A percentile compares a stretch with the other conserved stretches of the same genome.
phyloP scores from a whole-genome alignment of 1,140 invertebrate species.

The Berghia stephanieae region DNA sequence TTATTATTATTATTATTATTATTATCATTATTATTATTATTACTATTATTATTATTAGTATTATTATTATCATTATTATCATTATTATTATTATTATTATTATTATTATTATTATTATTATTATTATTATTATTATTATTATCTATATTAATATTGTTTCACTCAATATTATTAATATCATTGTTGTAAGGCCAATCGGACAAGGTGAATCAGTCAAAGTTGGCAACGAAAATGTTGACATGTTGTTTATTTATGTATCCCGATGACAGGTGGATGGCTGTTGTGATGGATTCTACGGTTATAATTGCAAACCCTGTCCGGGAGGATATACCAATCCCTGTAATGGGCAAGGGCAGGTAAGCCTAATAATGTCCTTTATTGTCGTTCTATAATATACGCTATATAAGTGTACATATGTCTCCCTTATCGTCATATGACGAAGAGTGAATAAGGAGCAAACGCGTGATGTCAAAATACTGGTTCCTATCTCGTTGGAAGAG shows the following conservation, averaged over 20 bases:
- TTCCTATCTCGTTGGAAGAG: too few species aligned
- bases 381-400: too few species aligned
- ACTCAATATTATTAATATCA: too few species aligned
- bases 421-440: too few species aligned
- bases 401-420: too few species aligned
- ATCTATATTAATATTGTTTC: background rate
- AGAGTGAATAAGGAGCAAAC: too few species aligned
- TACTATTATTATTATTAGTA: background rate
- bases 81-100: background rate
- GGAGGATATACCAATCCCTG: slow-evolving; percentile 23
- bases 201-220: too few species aligned
- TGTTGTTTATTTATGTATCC: too few species aligned
- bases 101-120: background rate
- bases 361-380: too few species aligned
- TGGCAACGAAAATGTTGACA: too few species aligned
- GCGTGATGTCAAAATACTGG: too few species aligned
- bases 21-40: background rate
- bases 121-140: background rate
- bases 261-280: slow-evolving; percentile 16
- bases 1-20: background rate
- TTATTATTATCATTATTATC: background rate
- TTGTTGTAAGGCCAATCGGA: too few species aligned
- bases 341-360: slow-evolving; percentile 23
- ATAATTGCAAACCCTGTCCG: slow-evolving; percentile 13
- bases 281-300: slow-evolving; percentile 14